Conservation (phyloP, 2,888 invertebrate species). For the Oligia strigilis region DNA sequence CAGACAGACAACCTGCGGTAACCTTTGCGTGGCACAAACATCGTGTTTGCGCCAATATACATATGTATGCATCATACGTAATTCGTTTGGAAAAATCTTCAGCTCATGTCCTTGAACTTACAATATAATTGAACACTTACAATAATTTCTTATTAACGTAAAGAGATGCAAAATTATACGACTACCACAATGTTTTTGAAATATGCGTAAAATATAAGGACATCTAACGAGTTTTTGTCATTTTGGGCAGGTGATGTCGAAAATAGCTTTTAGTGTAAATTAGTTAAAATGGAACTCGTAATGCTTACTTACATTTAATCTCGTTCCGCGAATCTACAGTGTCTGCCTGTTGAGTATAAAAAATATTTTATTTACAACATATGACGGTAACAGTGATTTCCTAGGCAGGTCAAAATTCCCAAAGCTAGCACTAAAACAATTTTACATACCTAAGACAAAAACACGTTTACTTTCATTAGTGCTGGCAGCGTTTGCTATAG, state of each 20-base stretch:
- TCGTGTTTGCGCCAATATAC: constrained; percentile 29
- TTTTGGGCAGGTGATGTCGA: constrained; percentile 1
- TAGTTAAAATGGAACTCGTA: constrained; percentile 8
- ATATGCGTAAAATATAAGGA: background rate
- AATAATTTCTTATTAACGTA: constrained; percentile 3
- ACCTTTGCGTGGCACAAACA: constrained; percentile 48
- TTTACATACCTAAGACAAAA: constrained; percentile 55
- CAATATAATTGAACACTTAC: background rate
- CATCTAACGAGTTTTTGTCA: background rate
- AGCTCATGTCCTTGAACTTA: constrained; percentile 30
- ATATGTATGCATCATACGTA: background rate
- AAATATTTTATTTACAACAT: background rate
- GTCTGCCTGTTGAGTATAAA: background rate
- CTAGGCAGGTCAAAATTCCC: constrained; percentile 18
- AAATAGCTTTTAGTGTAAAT: constrained; percentile 21
- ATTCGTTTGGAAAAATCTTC: constrained; percentile 32
- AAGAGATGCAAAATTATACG: constrained; percentile 9
- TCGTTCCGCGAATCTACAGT: background rate
- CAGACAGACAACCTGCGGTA: constrained; percentile 49
- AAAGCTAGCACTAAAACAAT: constrained; percentile 52
- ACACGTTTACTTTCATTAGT: constrained; percentile 70
- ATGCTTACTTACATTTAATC: constrained; percentile 1
- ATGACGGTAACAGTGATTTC: constrained; percentile 1
- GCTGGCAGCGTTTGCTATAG: constrained; percentile 65
- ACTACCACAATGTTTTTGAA: background rate